A percentile compares a stretch with the other conserved stretches of the same genome.
phyloP scores from a whole-genome alignment of 2,888 invertebrate species.

The Apotomis betuletana region DNA sequence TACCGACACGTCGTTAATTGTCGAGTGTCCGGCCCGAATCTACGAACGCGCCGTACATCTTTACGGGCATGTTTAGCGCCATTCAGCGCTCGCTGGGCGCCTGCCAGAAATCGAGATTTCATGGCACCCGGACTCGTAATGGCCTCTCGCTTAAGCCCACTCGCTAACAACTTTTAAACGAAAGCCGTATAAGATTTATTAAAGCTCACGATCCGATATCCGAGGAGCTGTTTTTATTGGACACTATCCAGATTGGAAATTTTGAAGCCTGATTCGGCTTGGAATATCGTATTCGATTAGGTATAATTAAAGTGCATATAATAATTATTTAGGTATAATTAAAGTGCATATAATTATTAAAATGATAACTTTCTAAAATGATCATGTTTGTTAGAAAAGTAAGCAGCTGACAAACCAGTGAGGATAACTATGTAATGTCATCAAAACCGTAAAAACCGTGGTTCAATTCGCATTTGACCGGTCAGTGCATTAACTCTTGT shows the following conservation, averaged over 20 bases:
- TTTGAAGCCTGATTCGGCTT: background rate
- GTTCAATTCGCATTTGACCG: no score
- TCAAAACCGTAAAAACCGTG: no score
- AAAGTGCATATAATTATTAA: no score
- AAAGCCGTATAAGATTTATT: background rate
- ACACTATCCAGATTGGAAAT: background rate
- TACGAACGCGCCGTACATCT: background rate
- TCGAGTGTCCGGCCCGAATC: background rate
- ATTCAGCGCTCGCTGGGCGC: conserved; percentile 14
- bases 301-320: no score
- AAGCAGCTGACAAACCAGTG: no score
- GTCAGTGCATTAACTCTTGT: no score
- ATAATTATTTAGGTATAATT: no score
- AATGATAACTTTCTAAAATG: no score
- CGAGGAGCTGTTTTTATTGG: background rate
- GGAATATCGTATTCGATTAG: background rate
- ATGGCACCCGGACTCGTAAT: conserved; percentile 6
- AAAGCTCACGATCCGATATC: background rate
- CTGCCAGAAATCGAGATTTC: conserved; percentile 29
- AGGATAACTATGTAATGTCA: no score
- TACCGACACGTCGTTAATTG: background rate
- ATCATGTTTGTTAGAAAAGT: no score
- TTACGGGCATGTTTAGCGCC: conserved; percentile 11
- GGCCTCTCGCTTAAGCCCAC: conserved; percentile 1
- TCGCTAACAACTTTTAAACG: conserved; percentile 1